A percentile compares a stretch with the other conserved stretches of the same genome.
phyloP scores from a whole-genome alignment of 2,797 vertebrate genomes.

The Aeoliscus strigatus region DNA sequence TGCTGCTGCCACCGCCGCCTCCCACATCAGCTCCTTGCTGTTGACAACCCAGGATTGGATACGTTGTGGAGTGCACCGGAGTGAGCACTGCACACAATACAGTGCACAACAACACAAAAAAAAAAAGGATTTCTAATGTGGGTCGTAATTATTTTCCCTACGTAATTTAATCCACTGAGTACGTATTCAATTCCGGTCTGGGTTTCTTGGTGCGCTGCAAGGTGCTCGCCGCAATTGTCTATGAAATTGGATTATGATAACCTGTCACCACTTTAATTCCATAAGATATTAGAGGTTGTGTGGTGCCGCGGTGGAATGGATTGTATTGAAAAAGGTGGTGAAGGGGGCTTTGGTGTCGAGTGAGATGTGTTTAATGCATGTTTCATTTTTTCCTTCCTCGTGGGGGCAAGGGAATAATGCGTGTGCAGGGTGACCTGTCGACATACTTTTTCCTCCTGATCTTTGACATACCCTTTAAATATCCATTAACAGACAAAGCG shows the following conservation, averaged over 20 bases:
- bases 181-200: slow-evolving; percentile 73
- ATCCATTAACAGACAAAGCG: slow-evolving; percentile 60
- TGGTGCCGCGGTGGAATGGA: slow-evolving; percentile 33
- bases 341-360: slow-evolving; percentile 8
- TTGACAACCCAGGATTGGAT: slow-evolving; percentile 67
- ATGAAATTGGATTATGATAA: slow-evolving; percentile 84
- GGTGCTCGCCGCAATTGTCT: slow-evolving; percentile 74
- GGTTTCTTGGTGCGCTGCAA: slow-evolving; percentile 60
- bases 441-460: slow-evolving; percentile 56
- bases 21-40: slow-evolving; percentile 53
- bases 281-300: slow-evolving; percentile 70
- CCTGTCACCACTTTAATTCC: slow-evolving; percentile 80
- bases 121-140: slow-evolving; percentile 69
- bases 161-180: slow-evolving; percentile 74
- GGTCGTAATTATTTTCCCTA: slow-evolving; percentile 75
- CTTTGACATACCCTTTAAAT: slow-evolving; percentile 69
- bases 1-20: slow-evolving; percentile 14
- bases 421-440: slow-evolving; percentile 41
- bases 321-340: slow-evolving; percentile 28
- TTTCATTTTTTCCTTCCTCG: slow-evolving; percentile 55
- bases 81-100: slow-evolving; percentile 59
- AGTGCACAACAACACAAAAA: slow-evolving; percentile 67
- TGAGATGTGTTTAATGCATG: slow-evolving; percentile 61
- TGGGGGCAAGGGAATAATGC: slow-evolving; percentile 32
- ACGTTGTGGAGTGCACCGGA: slow-evolving; percentile 52